A percentile compares a stretch with the other conserved stretches of the same genome.
phyloP scores from a whole-genome alignment of 2,797 vertebrate genomes.

The Rhinophrynus dorsalis region DNA sequence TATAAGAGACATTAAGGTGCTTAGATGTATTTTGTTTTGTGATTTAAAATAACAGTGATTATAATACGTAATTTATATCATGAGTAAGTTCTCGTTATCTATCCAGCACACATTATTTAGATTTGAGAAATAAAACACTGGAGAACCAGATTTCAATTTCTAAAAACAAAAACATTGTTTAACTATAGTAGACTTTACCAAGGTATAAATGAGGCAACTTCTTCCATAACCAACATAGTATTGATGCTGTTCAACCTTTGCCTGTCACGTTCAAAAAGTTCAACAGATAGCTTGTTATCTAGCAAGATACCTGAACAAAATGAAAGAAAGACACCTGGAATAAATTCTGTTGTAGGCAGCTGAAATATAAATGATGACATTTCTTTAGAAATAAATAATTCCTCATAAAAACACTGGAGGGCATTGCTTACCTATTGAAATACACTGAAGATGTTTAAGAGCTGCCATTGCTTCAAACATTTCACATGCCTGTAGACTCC shows the following conservation, averaged over 20 bases:
- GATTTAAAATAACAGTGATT: too few species aligned
- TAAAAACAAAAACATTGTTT: too few species aligned
- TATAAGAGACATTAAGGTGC: too few species aligned
- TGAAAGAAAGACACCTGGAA: slow-evolving; percentile 5
- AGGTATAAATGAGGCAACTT: slow-evolving; percentile 62
- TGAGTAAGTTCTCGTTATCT: too few species aligned
- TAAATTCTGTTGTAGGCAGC: not conserved
- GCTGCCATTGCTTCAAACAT: slow-evolving; percentile 77
- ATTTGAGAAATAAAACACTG: too few species aligned
- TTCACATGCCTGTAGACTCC: slow-evolving; percentile 72
- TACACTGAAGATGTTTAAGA: slow-evolving; percentile 73
- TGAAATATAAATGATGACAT: not conserved
- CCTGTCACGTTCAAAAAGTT: slow-evolving; percentile 62
- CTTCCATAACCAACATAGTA: slow-evolving; percentile 66
- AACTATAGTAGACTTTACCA: too few species aligned
- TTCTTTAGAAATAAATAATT: not conserved
- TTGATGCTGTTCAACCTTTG: slow-evolving; percentile 63
- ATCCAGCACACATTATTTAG: too few species aligned
- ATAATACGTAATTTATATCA: too few species aligned
- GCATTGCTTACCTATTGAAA: slow-evolving; percentile 66
- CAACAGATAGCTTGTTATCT: slow-evolving; percentile 62
- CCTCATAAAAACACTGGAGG: not conserved
- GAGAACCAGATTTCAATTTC: too few species aligned
- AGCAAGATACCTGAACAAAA: slow-evolving; percentile 65
- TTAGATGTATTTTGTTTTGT: too few species aligned